phyloP scores from a whole-genome alignment of 2,888 invertebrate species.

The Protodeltote pygarga region DNA sequence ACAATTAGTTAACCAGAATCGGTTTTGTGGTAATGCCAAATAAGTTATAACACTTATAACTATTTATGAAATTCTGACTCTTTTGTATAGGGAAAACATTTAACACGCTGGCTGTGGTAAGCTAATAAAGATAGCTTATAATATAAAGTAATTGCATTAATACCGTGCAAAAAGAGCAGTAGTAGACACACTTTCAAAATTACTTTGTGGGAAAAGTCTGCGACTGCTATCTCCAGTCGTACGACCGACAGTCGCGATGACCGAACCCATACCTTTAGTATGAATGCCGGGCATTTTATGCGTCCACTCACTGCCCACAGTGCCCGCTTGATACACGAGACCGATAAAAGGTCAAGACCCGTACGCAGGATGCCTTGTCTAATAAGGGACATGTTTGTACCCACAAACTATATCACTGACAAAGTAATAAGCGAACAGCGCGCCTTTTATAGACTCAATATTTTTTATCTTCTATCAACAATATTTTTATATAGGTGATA shows the following conservation, averaged over 20 bases:
- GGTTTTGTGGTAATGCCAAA: not conserved
- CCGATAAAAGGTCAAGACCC: conserved; percentile 79
- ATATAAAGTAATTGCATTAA: too few species aligned
- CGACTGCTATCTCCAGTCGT: conserved; percentile 20
- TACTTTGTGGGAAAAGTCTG: conserved; percentile 6
- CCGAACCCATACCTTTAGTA: conserved; percentile 39
- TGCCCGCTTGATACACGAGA: conserved; percentile 61
- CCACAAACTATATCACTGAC: conserved; percentile 42
- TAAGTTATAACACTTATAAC: too few species aligned
- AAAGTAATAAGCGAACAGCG: conserved; percentile 40
- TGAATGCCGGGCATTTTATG: conserved; percentile 65
- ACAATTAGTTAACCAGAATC: not conserved
- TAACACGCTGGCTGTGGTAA: not conserved
- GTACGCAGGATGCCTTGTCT: conserved; percentile 68
- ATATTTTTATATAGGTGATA: not conserved
- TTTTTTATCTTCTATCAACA: conserved; percentile 27
- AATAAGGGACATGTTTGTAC: conserved; percentile 73
- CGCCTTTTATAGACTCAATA: conserved; percentile 29
- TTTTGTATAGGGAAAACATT: not conserved
- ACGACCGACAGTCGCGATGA: conserved; percentile 13
- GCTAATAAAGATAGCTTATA: not conserved
- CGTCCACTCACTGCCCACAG: conserved; percentile 63
- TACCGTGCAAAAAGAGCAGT: conserved; percentile 22
- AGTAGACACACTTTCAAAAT: conserved; percentile 33
- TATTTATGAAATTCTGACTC: too few species aligned